Evolutionary conservation across 2,888 invertebrate genomes (phyloP).

Genomic region (Andrena flavipes): DNA sequence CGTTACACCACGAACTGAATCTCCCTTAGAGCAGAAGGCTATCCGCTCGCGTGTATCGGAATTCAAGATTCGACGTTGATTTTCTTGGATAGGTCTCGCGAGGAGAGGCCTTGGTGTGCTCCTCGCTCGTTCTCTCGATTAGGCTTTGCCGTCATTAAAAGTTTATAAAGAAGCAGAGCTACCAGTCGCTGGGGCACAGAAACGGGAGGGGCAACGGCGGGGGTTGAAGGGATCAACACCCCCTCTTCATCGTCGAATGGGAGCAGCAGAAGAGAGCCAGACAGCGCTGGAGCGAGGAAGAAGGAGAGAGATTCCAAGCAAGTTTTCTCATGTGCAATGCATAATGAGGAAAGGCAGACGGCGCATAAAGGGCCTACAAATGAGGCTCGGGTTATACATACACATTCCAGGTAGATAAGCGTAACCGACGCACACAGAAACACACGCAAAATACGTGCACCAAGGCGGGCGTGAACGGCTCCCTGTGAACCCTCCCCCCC

Average conservation of each 20-base stretch:
- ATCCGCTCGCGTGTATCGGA: slow-evolving; percentile 68
- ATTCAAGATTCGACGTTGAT: slow-evolving; percentile 79
- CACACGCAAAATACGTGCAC: neutral
- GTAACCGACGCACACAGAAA: slow-evolving; percentile 22
- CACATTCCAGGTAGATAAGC: slow-evolving; percentile 45
- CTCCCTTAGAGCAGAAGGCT: slow-evolving; percentile 40
- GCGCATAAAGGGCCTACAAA: slow-evolving; percentile 83
- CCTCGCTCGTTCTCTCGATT: slow-evolving; percentile 81
- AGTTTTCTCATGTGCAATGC: slow-evolving; percentile 85
- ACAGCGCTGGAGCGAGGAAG: slow-evolving; percentile 75
- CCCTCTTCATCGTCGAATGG: slow-evolving; percentile 40
- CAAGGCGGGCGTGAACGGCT: slow-evolving; percentile 26
- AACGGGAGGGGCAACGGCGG: slow-evolving; percentile 37
- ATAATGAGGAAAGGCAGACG: slow-evolving; percentile 83
- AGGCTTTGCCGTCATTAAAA: slow-evolving; percentile 85
- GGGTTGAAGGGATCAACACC: slow-evolving; percentile 61
- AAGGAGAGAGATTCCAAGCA: slow-evolving; percentile 78
- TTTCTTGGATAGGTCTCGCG: slow-evolving; percentile 71
- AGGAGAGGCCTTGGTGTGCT: slow-evolving; percentile 64
- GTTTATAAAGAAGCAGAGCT: slow-evolving; percentile 84
- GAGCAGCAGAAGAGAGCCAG: slow-evolving; percentile 56
- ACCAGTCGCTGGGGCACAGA: slow-evolving; percentile 72
- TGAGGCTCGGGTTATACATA: slow-evolving; percentile 72
- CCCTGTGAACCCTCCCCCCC: slow-evolving; percentile 4
- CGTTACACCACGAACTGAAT: slow-evolving; percentile 30